These are phyloP conservation scores for Megalonaias nervosa DNA, from an alignment of 1,140 invertebrate species.

Conservation along the genomic window DNA sequence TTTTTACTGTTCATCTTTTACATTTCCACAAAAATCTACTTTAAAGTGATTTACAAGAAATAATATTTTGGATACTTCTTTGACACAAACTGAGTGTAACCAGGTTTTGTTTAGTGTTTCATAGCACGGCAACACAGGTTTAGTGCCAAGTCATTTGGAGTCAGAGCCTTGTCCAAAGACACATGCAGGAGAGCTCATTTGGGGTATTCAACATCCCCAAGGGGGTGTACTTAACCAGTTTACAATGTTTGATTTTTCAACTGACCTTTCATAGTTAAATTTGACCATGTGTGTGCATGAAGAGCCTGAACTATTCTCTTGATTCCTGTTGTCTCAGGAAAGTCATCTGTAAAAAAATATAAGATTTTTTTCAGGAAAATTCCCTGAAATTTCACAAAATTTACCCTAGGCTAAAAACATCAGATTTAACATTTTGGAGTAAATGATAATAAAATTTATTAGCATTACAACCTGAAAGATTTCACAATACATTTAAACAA, in stretches of 20 bases:
- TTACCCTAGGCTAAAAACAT: neutral
- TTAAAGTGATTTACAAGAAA: neutral
- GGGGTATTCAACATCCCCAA: neutral
- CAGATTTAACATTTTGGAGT: neutral
- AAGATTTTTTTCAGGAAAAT: slow-evolving; percentile 14
- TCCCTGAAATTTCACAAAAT: slow-evolving; percentile 12
- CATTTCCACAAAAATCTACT: neutral
- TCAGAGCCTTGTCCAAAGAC: neutral
- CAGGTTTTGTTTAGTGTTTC: too few species aligned
- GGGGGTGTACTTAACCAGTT: too few species aligned
- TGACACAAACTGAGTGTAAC: neutral
- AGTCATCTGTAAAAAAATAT: slow-evolving; percentile 72
- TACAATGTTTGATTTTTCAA: neutral
- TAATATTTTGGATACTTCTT: neutral
- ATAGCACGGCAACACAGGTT: too few species aligned
- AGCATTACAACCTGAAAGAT: too few species aligned
- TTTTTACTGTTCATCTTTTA: too few species aligned
- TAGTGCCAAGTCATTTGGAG: neutral
- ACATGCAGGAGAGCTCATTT: too few species aligned
- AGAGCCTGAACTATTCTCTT: slow-evolving; percentile 83
- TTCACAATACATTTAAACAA: too few species aligned
- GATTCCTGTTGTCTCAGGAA: slow-evolving; percentile 79
- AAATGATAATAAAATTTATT: too few species aligned
- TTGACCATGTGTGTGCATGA: slow-evolving; percentile 85
- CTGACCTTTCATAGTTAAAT: slow-evolving; percentile 80